Conservation (phyloP, 2,797 vertebrate genomes). For the Sebastes oblongus region DNA sequence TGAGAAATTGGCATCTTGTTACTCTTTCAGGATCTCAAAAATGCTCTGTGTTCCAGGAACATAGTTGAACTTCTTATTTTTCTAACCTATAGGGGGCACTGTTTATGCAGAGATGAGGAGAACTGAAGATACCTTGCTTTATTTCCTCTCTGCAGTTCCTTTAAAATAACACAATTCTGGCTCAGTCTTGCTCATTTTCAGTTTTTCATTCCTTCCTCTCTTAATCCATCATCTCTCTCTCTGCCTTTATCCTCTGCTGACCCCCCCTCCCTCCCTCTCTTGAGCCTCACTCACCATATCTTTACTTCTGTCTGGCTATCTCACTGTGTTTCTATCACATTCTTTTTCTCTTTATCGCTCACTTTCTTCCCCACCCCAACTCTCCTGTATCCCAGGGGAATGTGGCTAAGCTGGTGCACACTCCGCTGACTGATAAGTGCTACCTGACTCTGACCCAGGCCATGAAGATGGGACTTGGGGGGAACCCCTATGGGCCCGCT, state of each 20-base stretch:
- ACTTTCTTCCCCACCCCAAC: slow-evolving; percentile 9
- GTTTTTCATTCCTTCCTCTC: not conserved
- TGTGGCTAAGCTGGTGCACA: slow-evolving; percentile 94
- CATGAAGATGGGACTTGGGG: slow-evolving; percentile 97
- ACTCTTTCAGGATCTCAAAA: not conserved
- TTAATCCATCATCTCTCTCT: slow-evolving; percentile 27
- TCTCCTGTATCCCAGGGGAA: slow-evolving; percentile 86
- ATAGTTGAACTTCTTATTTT: not conserved
- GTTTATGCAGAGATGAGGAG: slow-evolving; percentile 44
- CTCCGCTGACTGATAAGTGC: slow-evolving; percentile 97
- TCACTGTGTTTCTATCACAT: not conserved
- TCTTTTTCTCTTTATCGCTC: slow-evolving; percentile 18
- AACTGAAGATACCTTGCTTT: not conserved
- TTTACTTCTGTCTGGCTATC: slow-evolving; percentile 1
- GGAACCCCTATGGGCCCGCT: slow-evolving; percentile 97
- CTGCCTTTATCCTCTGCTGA: slow-evolving; percentile 21
- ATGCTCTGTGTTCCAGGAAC: not conserved
- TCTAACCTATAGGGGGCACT: slow-evolving; percentile 66
- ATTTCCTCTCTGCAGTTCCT: slow-evolving; percentile 26
- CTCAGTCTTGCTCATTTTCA: slow-evolving; percentile 8
- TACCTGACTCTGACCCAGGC: slow-evolving; percentile 97
- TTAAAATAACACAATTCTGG: slow-evolving; percentile 4
- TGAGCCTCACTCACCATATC: not conserved
- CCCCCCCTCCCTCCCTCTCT: not conserved
- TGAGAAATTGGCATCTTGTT: not conserved